A percentile compares a stretch with the other conserved stretches of the same genome.
phyloP scores from a whole-genome alignment of 2,797 vertebrate species.

The Pseudopleuronectes americanus region DNA sequence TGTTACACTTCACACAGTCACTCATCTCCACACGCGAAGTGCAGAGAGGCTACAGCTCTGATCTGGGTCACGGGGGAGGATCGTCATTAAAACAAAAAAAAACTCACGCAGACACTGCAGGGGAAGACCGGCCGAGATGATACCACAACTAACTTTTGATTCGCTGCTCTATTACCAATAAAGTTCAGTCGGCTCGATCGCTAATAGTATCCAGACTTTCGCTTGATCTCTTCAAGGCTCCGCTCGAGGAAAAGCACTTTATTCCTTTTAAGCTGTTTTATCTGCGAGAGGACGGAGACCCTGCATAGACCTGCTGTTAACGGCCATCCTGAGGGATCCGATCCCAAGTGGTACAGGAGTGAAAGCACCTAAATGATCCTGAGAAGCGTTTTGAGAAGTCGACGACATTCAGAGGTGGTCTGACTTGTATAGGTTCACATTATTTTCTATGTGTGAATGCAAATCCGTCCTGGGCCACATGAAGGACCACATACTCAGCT shows the following conservation, averaged over 20 bases:
- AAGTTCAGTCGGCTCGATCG: slow-evolving; percentile 13
- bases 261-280: background rate
- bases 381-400: too few relatives aligned
- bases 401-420: too few relatives aligned
- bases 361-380: too few relatives aligned
- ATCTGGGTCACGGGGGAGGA: slow-evolving; percentile 58
- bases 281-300: background rate
- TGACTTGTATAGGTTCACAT: too few relatives aligned
- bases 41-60: slow-evolving; percentile 39
- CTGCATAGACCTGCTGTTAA: too few relatives aligned
- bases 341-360: too few relatives aligned
- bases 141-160: slow-evolving; percentile 28
- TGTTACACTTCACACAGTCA: slow-evolving; percentile 58
- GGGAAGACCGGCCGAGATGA: slow-evolving; percentile 38
- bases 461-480: too few relatives aligned
- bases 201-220: background rate
- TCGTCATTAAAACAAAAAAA: slow-evolving; percentile 23
- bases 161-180: slow-evolving; percentile 18
- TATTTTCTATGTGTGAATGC: too few relatives aligned
- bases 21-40: slow-evolving; percentile 54
- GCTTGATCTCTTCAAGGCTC: slow-evolving; percentile 18
- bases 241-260: slow-evolving; percentile 7
- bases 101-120: background rate
- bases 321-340: too few relatives aligned
- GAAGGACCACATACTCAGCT: too few relatives aligned